These are phyloP conservation scores for Alouatta caraya DNA, from an alignment of 2,797 vertebrate genomes.

Conservation along the genomic window DNA sequence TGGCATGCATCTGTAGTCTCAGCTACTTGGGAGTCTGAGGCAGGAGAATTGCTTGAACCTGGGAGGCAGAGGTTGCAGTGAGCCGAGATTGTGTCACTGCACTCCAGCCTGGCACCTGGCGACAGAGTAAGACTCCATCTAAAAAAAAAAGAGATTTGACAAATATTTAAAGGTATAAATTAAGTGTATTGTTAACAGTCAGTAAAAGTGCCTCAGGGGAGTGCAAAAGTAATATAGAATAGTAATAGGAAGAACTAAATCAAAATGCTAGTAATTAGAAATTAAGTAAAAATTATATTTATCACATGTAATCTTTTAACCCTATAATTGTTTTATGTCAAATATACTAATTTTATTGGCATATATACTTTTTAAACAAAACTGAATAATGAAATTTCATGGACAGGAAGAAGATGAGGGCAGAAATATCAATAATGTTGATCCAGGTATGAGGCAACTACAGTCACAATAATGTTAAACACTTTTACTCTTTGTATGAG, in stretches of 20 bases:
- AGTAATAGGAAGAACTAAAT: neutral
- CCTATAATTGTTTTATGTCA: neutral
- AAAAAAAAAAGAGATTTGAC: neutral
- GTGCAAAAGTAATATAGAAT: neutral
- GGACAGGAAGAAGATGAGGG: neutral
- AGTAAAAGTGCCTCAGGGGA: neutral
- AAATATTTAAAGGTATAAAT: neutral
- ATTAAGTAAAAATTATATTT: neutral
- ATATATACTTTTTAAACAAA: neutral
- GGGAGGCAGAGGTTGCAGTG: no score
- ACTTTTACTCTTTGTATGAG: neutral
- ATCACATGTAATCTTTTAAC: neutral
- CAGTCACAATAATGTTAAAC: neutral
- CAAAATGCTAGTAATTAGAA: neutral
- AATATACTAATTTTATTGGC: neutral
- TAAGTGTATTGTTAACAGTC: neutral
- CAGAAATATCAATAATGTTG: neutral
- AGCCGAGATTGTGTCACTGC: accelerated
- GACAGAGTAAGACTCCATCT: no score
- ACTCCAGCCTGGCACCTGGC: no score
- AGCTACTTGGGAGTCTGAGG: no score
- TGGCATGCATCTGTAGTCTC: no score
- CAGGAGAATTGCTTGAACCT: no score
- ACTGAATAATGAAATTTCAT: neutral
- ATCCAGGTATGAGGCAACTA: neutral